phyloP scores from a whole-genome alignment of 2,797 vertebrate species.

The Xerus rutilus region DNA sequence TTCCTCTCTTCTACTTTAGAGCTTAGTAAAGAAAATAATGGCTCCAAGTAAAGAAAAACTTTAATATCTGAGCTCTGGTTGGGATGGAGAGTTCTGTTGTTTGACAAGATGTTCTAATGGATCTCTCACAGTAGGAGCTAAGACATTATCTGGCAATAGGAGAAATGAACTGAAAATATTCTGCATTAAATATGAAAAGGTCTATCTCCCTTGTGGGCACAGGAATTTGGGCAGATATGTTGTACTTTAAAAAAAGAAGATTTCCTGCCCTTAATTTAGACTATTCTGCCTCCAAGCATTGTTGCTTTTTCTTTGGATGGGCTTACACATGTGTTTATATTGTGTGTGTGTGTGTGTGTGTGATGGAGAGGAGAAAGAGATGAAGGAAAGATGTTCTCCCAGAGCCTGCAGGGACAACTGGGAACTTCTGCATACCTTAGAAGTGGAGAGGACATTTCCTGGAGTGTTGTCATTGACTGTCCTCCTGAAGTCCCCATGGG shows the following conservation, averaged over 20 bases:
- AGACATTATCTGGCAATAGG: conserved; percentile 37
- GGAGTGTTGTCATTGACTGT: neutral
- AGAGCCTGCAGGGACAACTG: neutral
- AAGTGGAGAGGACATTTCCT: neutral
- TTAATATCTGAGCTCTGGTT: conserved; percentile 18
- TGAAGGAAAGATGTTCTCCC: neutral
- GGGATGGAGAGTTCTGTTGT: neutral
- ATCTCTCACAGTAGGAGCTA: conserved; percentile 28
- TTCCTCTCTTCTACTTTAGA: neutral
- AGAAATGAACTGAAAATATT: conserved; percentile 39
- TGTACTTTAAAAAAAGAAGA: neutral
- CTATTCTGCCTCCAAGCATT: conserved; percentile 1
- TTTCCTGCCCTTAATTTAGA: neutral
- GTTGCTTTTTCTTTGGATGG: neutral
- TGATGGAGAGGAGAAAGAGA: neutral
- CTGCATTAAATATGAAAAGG: conserved; percentile 46
- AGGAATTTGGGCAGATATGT: conserved; percentile 11
- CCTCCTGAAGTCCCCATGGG: neutral
- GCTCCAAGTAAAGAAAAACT: neutral
- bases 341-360: neutral
- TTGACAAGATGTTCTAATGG: conserved; percentile 55
- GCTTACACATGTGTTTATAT: neutral
- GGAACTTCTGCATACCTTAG: neutral
- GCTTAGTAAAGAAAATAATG: conserved; percentile 42
- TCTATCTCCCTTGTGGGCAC: neutral